Percentiles rank a stretch among this genome's conserved stretches.
These are phyloP conservation scores for Florisuga fusca DNA, from an alignment of 2,797 vertebrate genomes.

Conservation along the genomic window DNA sequence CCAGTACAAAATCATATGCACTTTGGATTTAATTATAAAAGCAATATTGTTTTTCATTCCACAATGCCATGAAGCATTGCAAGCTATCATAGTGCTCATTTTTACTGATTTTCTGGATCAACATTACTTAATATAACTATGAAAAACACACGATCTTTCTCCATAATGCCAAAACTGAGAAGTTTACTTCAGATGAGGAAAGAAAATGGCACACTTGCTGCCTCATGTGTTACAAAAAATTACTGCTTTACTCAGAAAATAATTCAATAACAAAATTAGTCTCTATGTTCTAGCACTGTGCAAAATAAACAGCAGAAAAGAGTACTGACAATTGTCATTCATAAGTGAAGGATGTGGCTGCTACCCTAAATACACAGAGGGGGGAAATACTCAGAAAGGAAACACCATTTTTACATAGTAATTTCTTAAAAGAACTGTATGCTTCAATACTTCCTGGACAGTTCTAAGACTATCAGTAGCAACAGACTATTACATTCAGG, in stretches of 20 bases:
- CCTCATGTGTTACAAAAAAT: not conserved
- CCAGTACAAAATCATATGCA: not conserved
- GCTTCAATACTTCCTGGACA: not conserved
- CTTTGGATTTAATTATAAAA: not conserved
- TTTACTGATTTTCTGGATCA: not conserved
- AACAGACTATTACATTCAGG: not conserved
- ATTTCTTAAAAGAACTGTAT: not conserved
- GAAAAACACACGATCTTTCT: not conserved
- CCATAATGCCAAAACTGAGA: not conserved
- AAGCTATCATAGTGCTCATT: not conserved
- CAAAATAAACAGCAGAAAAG: not conserved
- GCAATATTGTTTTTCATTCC: not conserved
- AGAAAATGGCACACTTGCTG: not conserved
- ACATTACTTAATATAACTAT: not conserved
- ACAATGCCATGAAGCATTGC: not conserved
- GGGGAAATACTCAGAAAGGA: not conserved
- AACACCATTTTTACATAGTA: not conserved
- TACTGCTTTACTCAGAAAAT: not conserved
- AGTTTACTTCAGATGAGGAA: not conserved
- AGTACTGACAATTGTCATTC: not conserved
- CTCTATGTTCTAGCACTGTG: not conserved
- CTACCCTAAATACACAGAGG: not conserved
- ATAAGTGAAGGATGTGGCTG: not conserved
- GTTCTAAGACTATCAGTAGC: not conserved
- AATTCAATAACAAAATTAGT: not conserved